A percentile compares a stretch with the other conserved stretches of the same genome.
phyloP scores from a whole-genome alignment of 2,888 invertebrate genomes.

The Volucella zonaria region DNA sequence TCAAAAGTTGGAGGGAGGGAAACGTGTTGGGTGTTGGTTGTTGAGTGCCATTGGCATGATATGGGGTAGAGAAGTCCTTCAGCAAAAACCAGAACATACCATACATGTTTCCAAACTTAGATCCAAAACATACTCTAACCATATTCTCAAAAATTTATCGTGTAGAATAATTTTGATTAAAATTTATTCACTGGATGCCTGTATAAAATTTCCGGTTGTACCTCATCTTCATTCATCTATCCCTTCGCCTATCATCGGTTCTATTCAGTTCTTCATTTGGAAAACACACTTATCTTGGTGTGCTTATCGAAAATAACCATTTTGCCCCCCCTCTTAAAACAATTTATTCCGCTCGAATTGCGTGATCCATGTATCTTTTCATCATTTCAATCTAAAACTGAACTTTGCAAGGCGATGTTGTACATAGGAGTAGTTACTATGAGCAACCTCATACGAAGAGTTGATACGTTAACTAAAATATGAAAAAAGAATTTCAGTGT shows the following conservation, averaged over 20 bases:
- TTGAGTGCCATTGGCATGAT: too few relatives aligned
- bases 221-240: constrained; percentile 12
- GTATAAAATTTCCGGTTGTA: neutral
- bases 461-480: constrained; percentile 40
- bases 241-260: neutral
- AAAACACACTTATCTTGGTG: constrained; percentile 9
- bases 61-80: neutral
- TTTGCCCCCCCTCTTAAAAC: constrained; percentile 43
- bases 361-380: constrained; percentile 23
- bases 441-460: constrained; percentile 27
- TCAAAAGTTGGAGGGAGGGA: neutral
- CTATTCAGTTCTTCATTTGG: neutral
- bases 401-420: too few relatives aligned
- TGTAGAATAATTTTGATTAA: constrained; percentile 52
- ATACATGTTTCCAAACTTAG: neutral
- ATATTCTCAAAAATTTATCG: constrained; percentile 34
- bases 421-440: neutral
- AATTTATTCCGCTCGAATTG: constrained; percentile 50
- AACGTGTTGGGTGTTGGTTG: too few relatives aligned
- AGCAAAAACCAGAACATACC: neutral
- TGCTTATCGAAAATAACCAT: constrained; percentile 45
- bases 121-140: constrained; percentile 5
- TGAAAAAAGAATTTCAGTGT: neutral
- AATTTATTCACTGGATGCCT: constrained; percentile 31
- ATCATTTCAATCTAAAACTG: neutral